These are phyloP conservation scores for Cnemophilus loriae DNA, from an alignment of 2,113 vertebrate species.

Conservation along the genomic window DNA sequence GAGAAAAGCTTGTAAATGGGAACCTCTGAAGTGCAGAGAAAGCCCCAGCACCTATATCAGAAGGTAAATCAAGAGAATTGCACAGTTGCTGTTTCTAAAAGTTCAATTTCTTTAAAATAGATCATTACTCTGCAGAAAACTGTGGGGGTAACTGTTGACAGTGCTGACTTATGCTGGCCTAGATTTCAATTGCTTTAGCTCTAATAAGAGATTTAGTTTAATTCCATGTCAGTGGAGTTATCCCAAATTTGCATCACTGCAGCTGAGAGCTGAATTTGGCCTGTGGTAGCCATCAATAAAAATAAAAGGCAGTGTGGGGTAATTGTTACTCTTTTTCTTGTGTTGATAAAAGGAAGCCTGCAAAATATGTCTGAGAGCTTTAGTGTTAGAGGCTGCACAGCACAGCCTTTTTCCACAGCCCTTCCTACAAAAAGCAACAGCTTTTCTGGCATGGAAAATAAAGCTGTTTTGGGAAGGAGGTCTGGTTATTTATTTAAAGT, in stretches of 20 bases:
- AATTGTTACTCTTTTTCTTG: not conserved
- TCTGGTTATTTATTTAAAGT: not conserved
- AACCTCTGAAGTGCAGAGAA: not conserved
- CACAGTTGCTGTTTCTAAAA: not conserved
- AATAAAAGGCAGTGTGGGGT: not conserved
- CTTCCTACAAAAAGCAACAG: not conserved
- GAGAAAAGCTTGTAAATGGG: not conserved
- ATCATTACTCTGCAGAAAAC: constrained; percentile 43
- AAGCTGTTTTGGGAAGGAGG: not conserved
- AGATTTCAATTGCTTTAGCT: constrained; percentile 33
- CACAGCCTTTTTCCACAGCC: not conserved
- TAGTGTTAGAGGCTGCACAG: not conserved
- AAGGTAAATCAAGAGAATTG: constrained; percentile 10
- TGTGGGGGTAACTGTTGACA: constrained; percentile 29
- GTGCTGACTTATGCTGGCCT: constrained; percentile 41
- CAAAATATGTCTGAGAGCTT: not conserved
- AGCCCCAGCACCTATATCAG: not conserved
- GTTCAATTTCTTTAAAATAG: constrained; percentile 4
- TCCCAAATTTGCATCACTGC: constrained; percentile 27
- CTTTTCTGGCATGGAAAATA: not conserved
- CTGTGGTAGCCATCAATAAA: not conserved
- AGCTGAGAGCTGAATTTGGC: not conserved
- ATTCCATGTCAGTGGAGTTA: constrained; percentile 16
- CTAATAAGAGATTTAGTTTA: constrained; percentile 42
- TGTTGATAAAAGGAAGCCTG: not conserved